Percentiles rank a stretch among this genome's conserved stretches.
Conservation (phyloP, 2,113 vertebrate genomes). For the Tympanuchus pallidicinctus region DNA sequence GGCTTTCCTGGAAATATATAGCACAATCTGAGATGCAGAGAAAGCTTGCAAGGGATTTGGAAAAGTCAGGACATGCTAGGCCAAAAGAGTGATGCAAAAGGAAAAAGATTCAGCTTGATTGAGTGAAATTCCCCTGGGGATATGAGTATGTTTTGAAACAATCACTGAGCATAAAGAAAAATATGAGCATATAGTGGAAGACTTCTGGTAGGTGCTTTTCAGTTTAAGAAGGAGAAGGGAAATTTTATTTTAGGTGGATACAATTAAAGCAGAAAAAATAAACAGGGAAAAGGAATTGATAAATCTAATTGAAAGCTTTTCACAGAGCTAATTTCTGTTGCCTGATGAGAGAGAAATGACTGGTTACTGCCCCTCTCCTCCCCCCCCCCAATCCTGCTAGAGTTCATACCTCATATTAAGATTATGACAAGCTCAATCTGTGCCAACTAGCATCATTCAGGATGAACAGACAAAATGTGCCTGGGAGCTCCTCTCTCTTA, state of each 20-base stretch:
- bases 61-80: not conserved
- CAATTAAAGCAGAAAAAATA: not conserved
- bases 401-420: not conserved
- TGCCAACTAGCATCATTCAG: rapidly evolving
- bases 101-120: not conserved
- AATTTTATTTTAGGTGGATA: not conserved
- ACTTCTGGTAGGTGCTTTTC: not conserved
- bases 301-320: not conserved
- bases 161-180: not conserved
- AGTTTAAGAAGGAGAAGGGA: not conserved
- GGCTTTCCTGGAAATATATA: not conserved
- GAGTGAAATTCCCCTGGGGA: not conserved
- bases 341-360: not conserved
- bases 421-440: not conserved
- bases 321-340: not conserved
- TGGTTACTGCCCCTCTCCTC: not conserved
- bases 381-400: not conserved
- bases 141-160: not conserved
- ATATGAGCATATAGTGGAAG: not conserved
- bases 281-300: not conserved
- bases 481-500: not conserved
- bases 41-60: not conserved
- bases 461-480: not conserved
- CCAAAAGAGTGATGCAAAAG: not conserved
- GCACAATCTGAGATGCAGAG: not conserved